phyloP scores from a whole-genome alignment of 2,797 vertebrate genomes.

The Crax fasciolata region DNA sequence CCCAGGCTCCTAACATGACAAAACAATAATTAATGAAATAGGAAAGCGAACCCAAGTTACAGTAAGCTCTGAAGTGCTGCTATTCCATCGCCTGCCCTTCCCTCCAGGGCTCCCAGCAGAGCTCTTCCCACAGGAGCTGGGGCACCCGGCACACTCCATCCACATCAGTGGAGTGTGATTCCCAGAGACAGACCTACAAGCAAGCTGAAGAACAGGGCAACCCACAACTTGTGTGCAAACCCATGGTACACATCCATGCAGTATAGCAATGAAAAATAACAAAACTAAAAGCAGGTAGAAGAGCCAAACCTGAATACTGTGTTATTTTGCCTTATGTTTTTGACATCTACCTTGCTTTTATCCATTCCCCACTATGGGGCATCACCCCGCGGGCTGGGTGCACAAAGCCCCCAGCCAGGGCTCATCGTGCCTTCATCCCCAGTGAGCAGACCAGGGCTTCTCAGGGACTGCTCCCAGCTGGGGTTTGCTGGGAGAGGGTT shows the following conservation, averaged over 20 bases:
- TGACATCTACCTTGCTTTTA: not conserved
- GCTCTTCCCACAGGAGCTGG: not conserved
- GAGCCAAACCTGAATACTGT: not conserved
- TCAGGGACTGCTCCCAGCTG: not conserved
- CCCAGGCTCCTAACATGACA: conserved; percentile 42
- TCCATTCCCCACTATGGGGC: rapidly evolving
- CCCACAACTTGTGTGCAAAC: not conserved
- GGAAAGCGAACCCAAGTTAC: conserved; percentile 40
- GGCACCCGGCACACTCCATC: not conserved
- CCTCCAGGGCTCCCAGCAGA: not conserved
- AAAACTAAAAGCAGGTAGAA: not conserved
- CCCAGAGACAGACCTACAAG: not conserved
- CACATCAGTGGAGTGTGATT: no score
- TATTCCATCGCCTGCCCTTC: conserved; percentile 48
- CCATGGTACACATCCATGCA: rapidly evolving
- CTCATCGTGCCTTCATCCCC: not conserved
- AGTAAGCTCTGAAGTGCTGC: conserved; percentile 62
- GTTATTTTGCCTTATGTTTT: not conserved
- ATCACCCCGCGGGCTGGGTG: not conserved
- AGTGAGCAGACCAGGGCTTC: not conserved
- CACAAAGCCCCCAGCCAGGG: not conserved
- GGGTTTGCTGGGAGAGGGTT: not conserved
- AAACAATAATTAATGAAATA: conserved; percentile 71
- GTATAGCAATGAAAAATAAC: rapidly evolving
- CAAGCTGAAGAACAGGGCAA: not conserved